These are phyloP conservation scores for Chloroceryle inda DNA, from an alignment of 2,797 vertebrate species.

Conservation along the genomic window DNA sequence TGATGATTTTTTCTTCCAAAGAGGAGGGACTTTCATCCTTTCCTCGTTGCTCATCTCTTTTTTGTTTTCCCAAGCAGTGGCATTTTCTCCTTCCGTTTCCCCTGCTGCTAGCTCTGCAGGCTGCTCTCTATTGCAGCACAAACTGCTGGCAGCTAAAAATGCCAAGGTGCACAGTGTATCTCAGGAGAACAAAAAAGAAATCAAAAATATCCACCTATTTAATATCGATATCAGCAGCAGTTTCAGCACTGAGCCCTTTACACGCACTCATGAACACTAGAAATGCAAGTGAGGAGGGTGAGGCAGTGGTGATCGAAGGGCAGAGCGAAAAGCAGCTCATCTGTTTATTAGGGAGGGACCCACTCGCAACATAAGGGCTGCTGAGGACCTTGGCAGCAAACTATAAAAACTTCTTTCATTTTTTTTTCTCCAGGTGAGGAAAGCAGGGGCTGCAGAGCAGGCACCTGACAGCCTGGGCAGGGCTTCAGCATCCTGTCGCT, in stretches of 20 bases:
- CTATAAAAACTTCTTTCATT: neutral
- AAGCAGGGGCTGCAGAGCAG: neutral
- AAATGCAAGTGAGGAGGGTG: neutral
- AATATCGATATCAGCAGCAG: neutral
- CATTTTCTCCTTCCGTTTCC: neutral
- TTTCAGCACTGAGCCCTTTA: neutral
- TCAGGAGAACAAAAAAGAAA: neutral
- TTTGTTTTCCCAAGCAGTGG: neutral
- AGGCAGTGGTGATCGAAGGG: neutral
- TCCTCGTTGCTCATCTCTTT: neutral
- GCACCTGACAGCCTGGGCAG: fast-evolving
- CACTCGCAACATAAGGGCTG: neutral
- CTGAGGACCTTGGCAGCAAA: neutral
- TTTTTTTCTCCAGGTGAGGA: neutral
- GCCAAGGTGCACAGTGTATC: neutral
- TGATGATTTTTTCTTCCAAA: neutral
- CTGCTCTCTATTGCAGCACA: neutral
- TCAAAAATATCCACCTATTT: neutral
- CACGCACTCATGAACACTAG: neutral
- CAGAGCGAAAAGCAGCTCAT: neutral
- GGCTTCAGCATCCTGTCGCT: neutral
- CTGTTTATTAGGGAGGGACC: neutral
- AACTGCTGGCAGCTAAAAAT: neutral
- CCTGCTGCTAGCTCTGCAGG: neutral
- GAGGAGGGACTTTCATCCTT: neutral